Conservation (phyloP, 2,797 vertebrate genomes). For the Selene dorsalis region DNA sequence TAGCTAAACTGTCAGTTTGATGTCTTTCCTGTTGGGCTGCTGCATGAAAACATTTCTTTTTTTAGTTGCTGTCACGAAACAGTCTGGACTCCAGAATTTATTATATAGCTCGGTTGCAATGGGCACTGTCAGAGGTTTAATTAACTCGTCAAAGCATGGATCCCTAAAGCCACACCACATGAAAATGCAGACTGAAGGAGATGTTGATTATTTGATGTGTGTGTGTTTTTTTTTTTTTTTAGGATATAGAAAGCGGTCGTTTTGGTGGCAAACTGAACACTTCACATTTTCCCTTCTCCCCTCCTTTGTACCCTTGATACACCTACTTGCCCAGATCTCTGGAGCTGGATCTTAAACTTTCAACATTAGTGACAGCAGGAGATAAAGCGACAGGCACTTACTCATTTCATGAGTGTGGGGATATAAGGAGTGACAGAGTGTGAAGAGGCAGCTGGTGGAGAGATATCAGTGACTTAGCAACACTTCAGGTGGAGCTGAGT, state of each 20-base stretch:
- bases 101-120: not conserved
- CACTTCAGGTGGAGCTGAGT: conserved; percentile 27
- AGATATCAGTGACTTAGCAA: conserved; percentile 4
- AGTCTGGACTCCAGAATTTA: not conserved
- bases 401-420: conserved; percentile 17
- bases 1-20: conserved; percentile 52
- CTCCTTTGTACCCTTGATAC: not conserved
- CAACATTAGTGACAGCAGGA: conserved; percentile 8
- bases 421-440: conserved; percentile 1
- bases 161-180: not conserved
- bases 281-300: not conserved
- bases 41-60: conserved; percentile 21
- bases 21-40: conserved; percentile 22
- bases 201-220: not conserved
- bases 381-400: conserved; percentile 13
- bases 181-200: not conserved
- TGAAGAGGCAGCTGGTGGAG: conserved; percentile 23
- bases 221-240: not conserved
- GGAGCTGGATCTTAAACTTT: not conserved
- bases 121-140: conserved; percentile 28
- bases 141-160: conserved; percentile 38
- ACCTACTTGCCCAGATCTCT: not conserved
- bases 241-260: not conserved
- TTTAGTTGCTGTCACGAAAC: conserved; percentile 13
- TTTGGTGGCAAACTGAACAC: not conserved